phyloP scores from a whole-genome alignment of 2,888 invertebrate genomes.

The Amiota minor region DNA sequence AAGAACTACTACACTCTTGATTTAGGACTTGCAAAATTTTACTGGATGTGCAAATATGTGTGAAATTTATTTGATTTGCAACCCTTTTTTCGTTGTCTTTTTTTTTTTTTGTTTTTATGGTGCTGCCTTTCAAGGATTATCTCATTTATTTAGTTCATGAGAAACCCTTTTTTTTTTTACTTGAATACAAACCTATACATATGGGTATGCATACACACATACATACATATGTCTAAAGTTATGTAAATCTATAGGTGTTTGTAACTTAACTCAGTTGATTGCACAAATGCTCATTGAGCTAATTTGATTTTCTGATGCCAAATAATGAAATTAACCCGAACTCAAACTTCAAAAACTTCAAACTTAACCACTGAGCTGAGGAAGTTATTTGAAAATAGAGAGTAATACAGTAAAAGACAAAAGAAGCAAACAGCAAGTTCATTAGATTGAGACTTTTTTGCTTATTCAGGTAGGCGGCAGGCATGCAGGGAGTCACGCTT shows the following conservation, averaged over 20 bases:
- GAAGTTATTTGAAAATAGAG: neutral
- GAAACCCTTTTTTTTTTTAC: neutral
- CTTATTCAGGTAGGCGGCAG: slow-evolving; percentile 4
- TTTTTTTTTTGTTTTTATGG: neutral
- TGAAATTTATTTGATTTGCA: slow-evolving; percentile 61
- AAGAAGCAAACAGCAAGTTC: slow-evolving; percentile 7
- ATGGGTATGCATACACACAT: neutral
- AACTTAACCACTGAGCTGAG: slow-evolving; percentile 13
- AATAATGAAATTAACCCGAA: slow-evolving; percentile 17
- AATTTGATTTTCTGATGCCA: slow-evolving; percentile 59
- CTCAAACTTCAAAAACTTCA: neutral
- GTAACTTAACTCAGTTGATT: slow-evolving; percentile 58
- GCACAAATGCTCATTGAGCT: slow-evolving; percentile 71
- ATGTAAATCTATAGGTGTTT: no score
- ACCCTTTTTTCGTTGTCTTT: slow-evolving; percentile 21
- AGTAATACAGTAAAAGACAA: slow-evolving; percentile 11
- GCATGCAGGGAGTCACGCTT: neutral
- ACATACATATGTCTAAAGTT: no score
- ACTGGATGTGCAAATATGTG: slow-evolving; percentile 63
- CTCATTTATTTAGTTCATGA: slow-evolving; percentile 47
- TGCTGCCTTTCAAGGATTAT: slow-evolving; percentile 45
- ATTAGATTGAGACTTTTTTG: no score
- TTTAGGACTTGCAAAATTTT: slow-evolving; percentile 36
- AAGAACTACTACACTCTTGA: neutral
- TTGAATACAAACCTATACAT: neutral